These are phyloP conservation scores for Merodon equestris DNA, from an alignment of 2,888 invertebrate species.

Conservation along the genomic window DNA sequence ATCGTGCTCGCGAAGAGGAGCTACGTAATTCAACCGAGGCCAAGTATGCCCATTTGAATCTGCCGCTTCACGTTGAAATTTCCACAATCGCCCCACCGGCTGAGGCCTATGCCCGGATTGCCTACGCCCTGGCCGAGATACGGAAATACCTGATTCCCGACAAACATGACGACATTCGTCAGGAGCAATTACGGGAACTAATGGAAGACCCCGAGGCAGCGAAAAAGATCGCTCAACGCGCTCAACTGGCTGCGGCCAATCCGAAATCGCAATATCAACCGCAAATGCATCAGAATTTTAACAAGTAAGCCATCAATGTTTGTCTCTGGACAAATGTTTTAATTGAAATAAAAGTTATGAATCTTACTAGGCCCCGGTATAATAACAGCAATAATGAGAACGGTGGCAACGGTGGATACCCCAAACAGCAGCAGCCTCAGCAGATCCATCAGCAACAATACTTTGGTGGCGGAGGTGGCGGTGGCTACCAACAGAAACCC, in stretches of 20 bases:
- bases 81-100: constrained; percentile 92
- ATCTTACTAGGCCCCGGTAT: constrained; percentile 51
- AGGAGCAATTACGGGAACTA: constrained; percentile 90
- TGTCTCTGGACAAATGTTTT: constrained; percentile 47
- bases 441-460: constrained; percentile 50
- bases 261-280: constrained; percentile 72
- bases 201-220: constrained; percentile 78
- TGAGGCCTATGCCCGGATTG: constrained; percentile 91
- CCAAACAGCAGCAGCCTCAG: constrained; percentile 44
- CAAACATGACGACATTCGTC: constrained; percentile 89
- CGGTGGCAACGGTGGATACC: constrained; percentile 51
- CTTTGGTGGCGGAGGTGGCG: constrained; percentile 41
- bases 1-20: constrained; percentile 90
- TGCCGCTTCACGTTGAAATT: constrained; percentile 93
- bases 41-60: constrained; percentile 92
- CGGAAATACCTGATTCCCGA: constrained; percentile 83
- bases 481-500: constrained; percentile 54
- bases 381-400: constrained; percentile 47
- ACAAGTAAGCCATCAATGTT: constrained; percentile 53
- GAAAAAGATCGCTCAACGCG: constrained; percentile 76
- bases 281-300: constrained; percentile 63
- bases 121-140: constrained; percentile 91
- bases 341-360: constrained; percentile 63
- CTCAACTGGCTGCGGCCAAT: constrained; percentile 70
- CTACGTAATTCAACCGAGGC: constrained; percentile 90